A percentile compares a stretch with the other conserved stretches of the same genome.
Evolutionary conservation across 2,888 invertebrate species (phyloP).

Genomic region (Peribatodes rhomboidaria): DNA sequence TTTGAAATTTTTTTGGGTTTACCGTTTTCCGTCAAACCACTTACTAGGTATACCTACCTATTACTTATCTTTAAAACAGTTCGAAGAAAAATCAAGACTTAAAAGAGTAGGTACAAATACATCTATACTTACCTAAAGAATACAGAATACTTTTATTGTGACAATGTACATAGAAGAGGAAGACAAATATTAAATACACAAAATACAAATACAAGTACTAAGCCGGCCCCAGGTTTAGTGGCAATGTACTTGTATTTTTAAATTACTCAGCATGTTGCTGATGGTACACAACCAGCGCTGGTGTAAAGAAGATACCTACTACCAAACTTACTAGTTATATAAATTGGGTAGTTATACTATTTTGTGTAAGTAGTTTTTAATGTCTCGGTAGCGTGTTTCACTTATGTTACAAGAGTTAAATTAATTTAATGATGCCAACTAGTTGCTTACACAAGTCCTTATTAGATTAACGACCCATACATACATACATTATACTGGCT

Average conservation of each 20-base stretch:
- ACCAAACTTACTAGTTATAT: not conserved
- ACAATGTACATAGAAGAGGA: too few species aligned
- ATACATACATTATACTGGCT: not conserved
- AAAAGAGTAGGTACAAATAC: too few species aligned
- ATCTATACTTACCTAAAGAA: too few species aligned
- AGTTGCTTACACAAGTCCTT: slow-evolving; percentile 17
- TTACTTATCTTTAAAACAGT: not conserved
- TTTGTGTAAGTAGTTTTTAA: slow-evolving; percentile 69
- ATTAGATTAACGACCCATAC: slow-evolving; percentile 8
- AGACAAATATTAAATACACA: too few species aligned
- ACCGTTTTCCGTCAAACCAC: slow-evolving; percentile 23
- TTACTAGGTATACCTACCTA: not conserved
- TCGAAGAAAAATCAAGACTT: too few species aligned
- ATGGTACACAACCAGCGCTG: too few species aligned
- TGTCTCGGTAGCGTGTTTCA: slow-evolving; percentile 57
- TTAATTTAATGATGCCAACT: slow-evolving; percentile 27
- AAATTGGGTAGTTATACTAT: slow-evolving; percentile 18
- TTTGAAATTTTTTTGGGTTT: slow-evolving; percentile 36
- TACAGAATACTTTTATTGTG: too few species aligned
- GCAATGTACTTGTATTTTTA: too few species aligned
- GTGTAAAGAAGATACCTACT: not conserved
- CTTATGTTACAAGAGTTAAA: slow-evolving; percentile 27
- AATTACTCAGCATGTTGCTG: too few species aligned
- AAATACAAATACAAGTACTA: too few species aligned
- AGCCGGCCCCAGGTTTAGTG: too few species aligned